These are phyloP conservation scores for Drosophila lini DNA, from an alignment of 1,140 invertebrate species.

Conservation along the genomic window DNA sequence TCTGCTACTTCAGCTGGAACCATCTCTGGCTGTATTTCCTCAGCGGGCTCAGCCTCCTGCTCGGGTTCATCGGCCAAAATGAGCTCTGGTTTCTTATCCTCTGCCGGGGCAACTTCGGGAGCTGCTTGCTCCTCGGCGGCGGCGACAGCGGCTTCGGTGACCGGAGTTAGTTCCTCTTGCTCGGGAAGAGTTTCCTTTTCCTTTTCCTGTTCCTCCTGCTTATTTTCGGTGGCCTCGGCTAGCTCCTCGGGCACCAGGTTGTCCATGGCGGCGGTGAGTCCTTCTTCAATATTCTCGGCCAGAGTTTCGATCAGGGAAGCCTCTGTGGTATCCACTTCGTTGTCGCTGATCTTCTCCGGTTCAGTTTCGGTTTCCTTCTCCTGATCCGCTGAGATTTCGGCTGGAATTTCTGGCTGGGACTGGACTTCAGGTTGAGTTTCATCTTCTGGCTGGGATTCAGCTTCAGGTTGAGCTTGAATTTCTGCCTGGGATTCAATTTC, in stretches of 20 bases:
- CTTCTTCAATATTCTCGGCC: constrained; percentile 55
- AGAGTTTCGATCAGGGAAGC: constrained; percentile 54
- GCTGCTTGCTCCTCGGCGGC: constrained; percentile 4
- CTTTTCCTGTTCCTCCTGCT: constrained; percentile 15
- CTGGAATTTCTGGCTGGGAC: constrained; percentile 1
- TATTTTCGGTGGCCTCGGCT: constrained; percentile 24
- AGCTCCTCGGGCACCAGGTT: constrained; percentile 56
- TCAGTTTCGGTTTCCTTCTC: constrained; percentile 1
- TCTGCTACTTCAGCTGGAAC: background rate
- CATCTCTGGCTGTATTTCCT: constrained; percentile 2
- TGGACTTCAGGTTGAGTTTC: constrained; percentile 4
- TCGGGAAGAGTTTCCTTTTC: constrained; percentile 3
- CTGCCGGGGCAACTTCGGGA: constrained; percentile 1
- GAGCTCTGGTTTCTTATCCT: constrained; percentile 17
- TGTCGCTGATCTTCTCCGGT: constrained; percentile 23
- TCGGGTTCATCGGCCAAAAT: constrained; percentile 23
- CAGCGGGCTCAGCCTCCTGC: background rate
- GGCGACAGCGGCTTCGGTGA: constrained; percentile 1
- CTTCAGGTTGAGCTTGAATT: background rate
- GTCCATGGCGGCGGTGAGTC: constrained; percentile 58
- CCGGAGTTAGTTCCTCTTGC: background rate
- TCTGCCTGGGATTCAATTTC: background rate
- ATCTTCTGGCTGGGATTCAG: constrained; percentile 1
- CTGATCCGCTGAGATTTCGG: background rate
- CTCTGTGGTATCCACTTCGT: constrained; percentile 62